Evolutionary conservation across 2,888 invertebrate species (phyloP).

Genomic region (Hyles lineata): DNA sequence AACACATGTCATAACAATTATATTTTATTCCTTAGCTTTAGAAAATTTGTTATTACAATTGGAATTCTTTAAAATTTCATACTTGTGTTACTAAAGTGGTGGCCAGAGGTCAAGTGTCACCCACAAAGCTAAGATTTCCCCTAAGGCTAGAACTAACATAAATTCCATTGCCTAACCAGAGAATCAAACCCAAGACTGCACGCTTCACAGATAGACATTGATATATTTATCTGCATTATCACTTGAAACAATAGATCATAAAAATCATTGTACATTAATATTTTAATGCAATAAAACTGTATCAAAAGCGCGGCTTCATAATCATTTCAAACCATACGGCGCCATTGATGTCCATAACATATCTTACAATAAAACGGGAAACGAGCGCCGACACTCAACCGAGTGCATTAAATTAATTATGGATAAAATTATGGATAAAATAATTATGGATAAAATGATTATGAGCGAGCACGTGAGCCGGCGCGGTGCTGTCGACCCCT

Average conservation of each 20-base stretch:
- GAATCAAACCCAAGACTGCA: no score
- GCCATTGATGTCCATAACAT: neutral
- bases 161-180: no score
- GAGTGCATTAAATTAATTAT: conserved; percentile 3
- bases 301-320: neutral
- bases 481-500: conserved; percentile 61
- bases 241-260: conserved; percentile 8
- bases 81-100: no score
- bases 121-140: no score
- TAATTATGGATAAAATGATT: conserved; percentile 1
- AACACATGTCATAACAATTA: no score
- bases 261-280: conserved; percentile 6
- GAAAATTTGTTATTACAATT: no score
- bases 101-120: no score
- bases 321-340: neutral
- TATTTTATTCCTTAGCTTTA: no score
- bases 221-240: neutral
- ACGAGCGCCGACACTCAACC: neutral
- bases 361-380: neutral
- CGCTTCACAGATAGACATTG: no score
- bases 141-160: no score
- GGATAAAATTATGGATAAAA: conserved; percentile 3
- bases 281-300: conserved; percentile 13
- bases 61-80: no score
- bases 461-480: conserved; percentile 37